Evolutionary conservation across 2,888 invertebrate species (phyloP), one percentile per base, ranked within the genome.

Genomic region (Tachina grossa): DNA sequence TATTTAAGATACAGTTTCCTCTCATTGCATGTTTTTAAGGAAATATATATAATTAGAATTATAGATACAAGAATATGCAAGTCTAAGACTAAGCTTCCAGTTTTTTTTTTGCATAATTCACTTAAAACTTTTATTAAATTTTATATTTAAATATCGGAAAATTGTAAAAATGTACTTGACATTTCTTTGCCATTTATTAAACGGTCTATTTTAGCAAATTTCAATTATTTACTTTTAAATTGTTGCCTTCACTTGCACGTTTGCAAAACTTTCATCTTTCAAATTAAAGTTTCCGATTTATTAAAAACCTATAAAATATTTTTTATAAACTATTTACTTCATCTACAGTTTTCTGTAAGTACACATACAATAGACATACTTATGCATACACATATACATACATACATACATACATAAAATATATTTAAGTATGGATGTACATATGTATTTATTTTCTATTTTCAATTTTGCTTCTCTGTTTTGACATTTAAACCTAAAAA

Each of bases 401-500:
- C 19, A 6, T 63, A 43, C 6, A 61, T 49, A 5, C 45, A 63
- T 47, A 57, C 66, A 49, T 59, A 69, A 47, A 66, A 13, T 31
- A 9, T 61, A 8, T 51, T 14, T 41, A 61, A 16, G 22, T 22
- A 16, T 41, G 9, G 2, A 39, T 41, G 1, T 59, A n/a, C 11
- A 39, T 63, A 14, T 13, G 6, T 59, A 57, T 31, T 49, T 61
- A 49, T 47, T 68, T 59, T 57, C 22, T 43, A 19, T 53, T 45
- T 41, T 16, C 68, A 45, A 66, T 53, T 71, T 59, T 63, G 49
- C 63, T 51, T 63, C 80, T 82, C 74, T 71, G 53, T 83, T 79
- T 79, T 83, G 78, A 83, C 79, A 85, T 85, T 79, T 79, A 83
- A 79, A 79, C 78, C 78, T 63, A 85, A 77, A 84, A 81, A 81